A percentile compares a stretch with the other conserved stretches of the same genome.
Conservation (phyloP, 2,888 invertebrate species). For the Coremacera marginata region DNA sequence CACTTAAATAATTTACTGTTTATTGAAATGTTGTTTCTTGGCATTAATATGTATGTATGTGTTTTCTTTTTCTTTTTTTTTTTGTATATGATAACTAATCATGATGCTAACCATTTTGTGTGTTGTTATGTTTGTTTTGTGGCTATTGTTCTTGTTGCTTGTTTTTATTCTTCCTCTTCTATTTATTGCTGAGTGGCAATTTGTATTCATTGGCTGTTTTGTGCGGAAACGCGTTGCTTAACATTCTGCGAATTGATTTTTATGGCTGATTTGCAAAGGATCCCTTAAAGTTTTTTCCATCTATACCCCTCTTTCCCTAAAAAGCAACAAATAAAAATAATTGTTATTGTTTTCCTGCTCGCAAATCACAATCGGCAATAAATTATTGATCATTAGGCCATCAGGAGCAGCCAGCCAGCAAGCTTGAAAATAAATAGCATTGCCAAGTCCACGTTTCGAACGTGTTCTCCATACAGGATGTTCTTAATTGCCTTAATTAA, state of each 20-base stretch:
- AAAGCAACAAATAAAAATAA: neutral
- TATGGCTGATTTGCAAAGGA: slow-evolving; percentile 10
- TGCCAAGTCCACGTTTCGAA: neutral
- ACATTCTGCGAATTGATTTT: slow-evolving; percentile 12
- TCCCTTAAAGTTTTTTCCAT: neutral
- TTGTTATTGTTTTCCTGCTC: slow-evolving; percentile 4
- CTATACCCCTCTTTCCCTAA: neutral
- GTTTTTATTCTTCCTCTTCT: neutral
- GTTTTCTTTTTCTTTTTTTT: neutral
- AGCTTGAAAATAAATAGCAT: neutral
- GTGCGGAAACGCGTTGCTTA: neutral
- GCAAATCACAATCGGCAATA: slow-evolving; percentile 11
- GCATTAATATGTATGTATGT: neutral
- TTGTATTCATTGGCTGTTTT: slow-evolving; percentile 12
- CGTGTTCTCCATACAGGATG: neutral
- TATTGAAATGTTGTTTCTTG: slow-evolving; percentile 13
- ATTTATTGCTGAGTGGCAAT: neutral
- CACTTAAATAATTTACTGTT: slow-evolving; percentile 14
- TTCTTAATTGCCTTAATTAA: slow-evolving; percentile 7
- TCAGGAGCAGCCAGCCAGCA: neutral
- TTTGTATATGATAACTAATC: neutral
- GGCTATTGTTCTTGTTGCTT: neutral
- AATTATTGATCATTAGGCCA: slow-evolving; percentile 17
- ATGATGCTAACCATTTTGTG: neutral
- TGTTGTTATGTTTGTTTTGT: neutral